These are phyloP conservation scores for Copsychus sechellarum DNA, from an alignment of 2,113 vertebrate species.

Conservation along the genomic window DNA sequence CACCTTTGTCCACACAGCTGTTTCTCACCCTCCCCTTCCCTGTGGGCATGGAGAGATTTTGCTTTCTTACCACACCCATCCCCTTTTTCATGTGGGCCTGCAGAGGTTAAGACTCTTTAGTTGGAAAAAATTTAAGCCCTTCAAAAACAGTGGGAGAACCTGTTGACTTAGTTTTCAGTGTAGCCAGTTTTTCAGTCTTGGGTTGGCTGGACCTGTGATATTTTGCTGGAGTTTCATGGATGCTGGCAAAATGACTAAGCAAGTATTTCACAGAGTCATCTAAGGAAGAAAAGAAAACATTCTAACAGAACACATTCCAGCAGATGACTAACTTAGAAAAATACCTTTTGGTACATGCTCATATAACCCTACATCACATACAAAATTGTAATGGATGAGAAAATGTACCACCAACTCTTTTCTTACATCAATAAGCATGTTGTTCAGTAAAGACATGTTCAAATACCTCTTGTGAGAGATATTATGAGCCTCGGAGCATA, in stretches of 20 bases:
- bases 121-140: background rate
- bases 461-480: background rate
- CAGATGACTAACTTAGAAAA: background rate
- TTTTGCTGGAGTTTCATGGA: background rate
- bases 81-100: background rate
- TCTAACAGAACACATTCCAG: background rate
- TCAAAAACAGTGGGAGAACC: background rate
- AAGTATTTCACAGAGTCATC: background rate
- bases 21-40: background rate
- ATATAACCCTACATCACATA: background rate
- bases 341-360: background rate
- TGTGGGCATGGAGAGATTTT: background rate
- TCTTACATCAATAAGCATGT: background rate
- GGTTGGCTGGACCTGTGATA: background rate
- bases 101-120: background rate
- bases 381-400: background rate
- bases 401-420: background rate
- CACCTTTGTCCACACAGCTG: background rate
- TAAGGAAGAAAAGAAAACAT: background rate
- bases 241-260: background rate
- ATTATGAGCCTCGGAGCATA: background rate
- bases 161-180: background rate
- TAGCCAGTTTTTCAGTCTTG: background rate
- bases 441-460: background rate
- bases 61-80: background rate